A percentile compares a stretch with the other conserved stretches of the same genome.
phyloP scores from a whole-genome alignment of 2,797 vertebrate species.

The Myotis planiceps region DNA sequence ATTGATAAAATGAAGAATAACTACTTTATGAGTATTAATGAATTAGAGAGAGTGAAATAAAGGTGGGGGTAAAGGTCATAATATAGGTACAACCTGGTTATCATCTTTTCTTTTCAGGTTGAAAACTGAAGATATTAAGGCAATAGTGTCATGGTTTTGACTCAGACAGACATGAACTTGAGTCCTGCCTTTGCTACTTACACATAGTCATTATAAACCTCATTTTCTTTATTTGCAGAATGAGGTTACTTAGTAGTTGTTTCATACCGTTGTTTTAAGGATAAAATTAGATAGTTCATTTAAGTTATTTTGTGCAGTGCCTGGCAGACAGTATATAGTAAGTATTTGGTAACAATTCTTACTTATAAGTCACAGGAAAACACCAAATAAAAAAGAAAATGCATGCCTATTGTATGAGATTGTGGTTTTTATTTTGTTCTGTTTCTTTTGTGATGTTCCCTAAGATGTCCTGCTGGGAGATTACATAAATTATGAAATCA shows the following conservation, averaged over 20 bases:
- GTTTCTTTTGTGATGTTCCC: background rate
- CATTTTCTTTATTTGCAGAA: background rate
- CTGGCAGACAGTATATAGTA: background rate
- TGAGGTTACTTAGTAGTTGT: background rate
- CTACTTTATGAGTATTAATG: background rate
- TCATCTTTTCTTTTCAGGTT: background rate
- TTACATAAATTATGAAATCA: background rate
- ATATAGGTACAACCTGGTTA: background rate
- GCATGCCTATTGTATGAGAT: background rate
- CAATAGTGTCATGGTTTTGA: background rate
- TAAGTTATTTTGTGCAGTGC: background rate
- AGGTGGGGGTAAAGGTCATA: background rate
- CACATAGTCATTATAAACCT: background rate
- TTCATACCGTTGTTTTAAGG: background rate
- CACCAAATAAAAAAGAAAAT: background rate
- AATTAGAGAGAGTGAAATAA: background rate
- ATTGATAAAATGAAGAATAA: background rate
- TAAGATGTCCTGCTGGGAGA: background rate
- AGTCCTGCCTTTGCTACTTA: background rate
- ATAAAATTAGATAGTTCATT: background rate
- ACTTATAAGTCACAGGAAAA: background rate
- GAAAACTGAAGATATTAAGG: background rate
- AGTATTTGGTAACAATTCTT: background rate
- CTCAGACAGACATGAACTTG: background rate
- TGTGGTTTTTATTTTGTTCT: background rate